Base-by-base conservation (phyloP, 2,797 vertebrate genomes). In the Peromyscus aztecus region DNA sequence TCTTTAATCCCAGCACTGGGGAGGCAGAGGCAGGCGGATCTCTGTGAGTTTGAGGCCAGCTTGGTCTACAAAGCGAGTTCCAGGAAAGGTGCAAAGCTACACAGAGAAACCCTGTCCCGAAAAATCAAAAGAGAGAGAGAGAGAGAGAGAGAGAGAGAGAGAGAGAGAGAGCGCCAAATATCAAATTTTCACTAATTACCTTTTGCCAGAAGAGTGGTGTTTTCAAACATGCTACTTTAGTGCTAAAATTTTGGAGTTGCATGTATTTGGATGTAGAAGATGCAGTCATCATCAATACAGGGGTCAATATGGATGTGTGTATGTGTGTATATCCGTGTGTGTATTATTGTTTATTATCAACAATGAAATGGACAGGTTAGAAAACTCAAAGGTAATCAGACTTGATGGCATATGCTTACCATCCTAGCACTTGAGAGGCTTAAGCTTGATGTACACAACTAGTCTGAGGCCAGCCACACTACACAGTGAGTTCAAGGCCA, bases 211-310 rank as follows among this genome's bases (percentile, higher is more conserved):
- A 24, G 43, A 75, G 1, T 65, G 19, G 1, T 55, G 9, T 63
- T 96, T 96, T 65, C 23, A 90, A 85, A 34, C 11, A 55, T 40
- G 9, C 8, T 59, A 52, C 31, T 94, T 94, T n/a, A 93, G 17
- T 89, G 31, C 37, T 24, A 87, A 87, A 82, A 75, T 90, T 4
- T 19, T 83, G 24, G 43, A 12, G 6, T 49, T 89, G 19, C 67
- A 76, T 65, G 43, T 90, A 86, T 69, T 83, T 89, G 16, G 43
- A 88, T 71, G 29, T 61, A 94, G 93, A 46, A 21, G 3, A 82
- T 46, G 14, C 2, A 86, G 31, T 49, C 52, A 85, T 92, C 77
- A 80, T 84, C 11, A 73, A 49, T 11, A 52, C 4, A 61, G 57
- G 2, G 24, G 40, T 96, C 8, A 2, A 8, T 85, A 21, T 85